Conservation (phyloP, 2,888 invertebrate species). For the Dorcus hopei region DNA sequence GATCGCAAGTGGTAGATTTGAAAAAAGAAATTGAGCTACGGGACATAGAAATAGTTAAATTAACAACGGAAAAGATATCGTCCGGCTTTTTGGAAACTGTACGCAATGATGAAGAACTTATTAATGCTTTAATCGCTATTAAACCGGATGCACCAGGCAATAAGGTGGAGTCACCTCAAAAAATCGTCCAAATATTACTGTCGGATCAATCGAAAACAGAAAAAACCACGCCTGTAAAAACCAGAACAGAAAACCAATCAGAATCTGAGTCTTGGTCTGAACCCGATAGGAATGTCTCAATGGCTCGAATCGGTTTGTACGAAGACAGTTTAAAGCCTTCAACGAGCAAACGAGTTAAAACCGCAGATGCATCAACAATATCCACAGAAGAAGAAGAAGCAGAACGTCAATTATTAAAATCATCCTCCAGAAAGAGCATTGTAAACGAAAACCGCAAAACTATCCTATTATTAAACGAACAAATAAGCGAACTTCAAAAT, state of each 20-base stretch:
- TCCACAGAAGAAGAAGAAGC: constrained; percentile 41
- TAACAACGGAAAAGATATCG: constrained; percentile 12
- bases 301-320: constrained; percentile 72
- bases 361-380: constrained; percentile 27
- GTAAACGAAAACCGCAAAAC: constrained; percentile 34
- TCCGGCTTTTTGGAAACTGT: constrained; percentile 15
- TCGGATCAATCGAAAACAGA: constrained; percentile 18
- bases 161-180: constrained; percentile 21
- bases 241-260: constrained; percentile 46
- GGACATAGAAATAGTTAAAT: constrained; percentile 41
- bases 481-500: constrained; percentile 48
- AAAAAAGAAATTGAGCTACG: constrained; percentile 43
- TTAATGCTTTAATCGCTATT: constrained; percentile 22
- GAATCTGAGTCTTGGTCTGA: constrained; percentile 88
- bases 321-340: constrained; percentile 41
- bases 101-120: constrained; percentile 26
- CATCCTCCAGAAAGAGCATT: constrained; percentile 24
- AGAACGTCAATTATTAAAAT: constrained; percentile 8
- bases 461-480: constrained; percentile 44
- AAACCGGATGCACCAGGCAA: constrained; percentile 17
- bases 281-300: constrained; percentile 77
- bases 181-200: constrained; percentile 21
- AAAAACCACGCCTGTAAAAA: constrained; percentile 33
- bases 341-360: neutral
- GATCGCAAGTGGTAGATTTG: constrained; percentile 44